Conservation (phyloP, 2,797 vertebrate species). For the Apogon hyalosoma region DNA sequence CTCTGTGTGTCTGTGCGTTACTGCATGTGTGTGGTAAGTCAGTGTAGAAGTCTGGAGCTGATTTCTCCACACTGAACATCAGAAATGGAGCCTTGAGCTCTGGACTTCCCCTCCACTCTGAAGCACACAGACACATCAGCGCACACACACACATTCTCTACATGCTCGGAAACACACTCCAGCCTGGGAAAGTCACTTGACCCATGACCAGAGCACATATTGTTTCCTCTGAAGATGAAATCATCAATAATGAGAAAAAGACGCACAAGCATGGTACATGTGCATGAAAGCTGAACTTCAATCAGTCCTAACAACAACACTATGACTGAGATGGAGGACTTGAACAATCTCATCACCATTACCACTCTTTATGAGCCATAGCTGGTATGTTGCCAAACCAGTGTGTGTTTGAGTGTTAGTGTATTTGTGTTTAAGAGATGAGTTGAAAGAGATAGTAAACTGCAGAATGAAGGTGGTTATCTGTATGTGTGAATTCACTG, state of each 20-base stretch:
- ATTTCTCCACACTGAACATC: slow-evolving; percentile 64
- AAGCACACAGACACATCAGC: slow-evolving; percentile 41
- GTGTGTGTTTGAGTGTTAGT: slow-evolving; percentile 49
- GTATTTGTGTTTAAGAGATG: slow-evolving; percentile 41
- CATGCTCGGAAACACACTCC: slow-evolving; percentile 73
- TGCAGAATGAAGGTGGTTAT: slow-evolving; percentile 46
- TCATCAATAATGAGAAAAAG: slow-evolving; percentile 78
- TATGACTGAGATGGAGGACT: slow-evolving; percentile 16
- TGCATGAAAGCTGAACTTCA: slow-evolving; percentile 28
- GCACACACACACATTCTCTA: slow-evolving; percentile 48
- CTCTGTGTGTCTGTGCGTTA: slow-evolving; percentile 45
- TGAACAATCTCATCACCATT: slow-evolving; percentile 40
- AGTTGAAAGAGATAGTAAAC: slow-evolving; percentile 15
- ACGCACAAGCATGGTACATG: slow-evolving; percentile 38
- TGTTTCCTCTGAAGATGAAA: slow-evolving; percentile 78
- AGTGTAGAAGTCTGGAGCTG: slow-evolving; percentile 54
- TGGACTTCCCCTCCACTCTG: slow-evolving; percentile 66
- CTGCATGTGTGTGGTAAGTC: slow-evolving; percentile 34
- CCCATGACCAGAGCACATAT: slow-evolving; percentile 74
- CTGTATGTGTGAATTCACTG: slow-evolving; percentile 10
- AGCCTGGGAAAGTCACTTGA: slow-evolving; percentile 84
- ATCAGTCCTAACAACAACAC: slow-evolving; percentile 29
- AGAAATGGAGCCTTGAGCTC: slow-evolving; percentile 57
- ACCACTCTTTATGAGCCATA: slow-evolving; percentile 46
- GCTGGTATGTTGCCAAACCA: slow-evolving; percentile 76